Percentiles rank a stretch among this genome's conserved stretches.
phyloP scores from a whole-genome alignment of 2,888 invertebrate genomes.

The Linyphia triangularis region DNA sequence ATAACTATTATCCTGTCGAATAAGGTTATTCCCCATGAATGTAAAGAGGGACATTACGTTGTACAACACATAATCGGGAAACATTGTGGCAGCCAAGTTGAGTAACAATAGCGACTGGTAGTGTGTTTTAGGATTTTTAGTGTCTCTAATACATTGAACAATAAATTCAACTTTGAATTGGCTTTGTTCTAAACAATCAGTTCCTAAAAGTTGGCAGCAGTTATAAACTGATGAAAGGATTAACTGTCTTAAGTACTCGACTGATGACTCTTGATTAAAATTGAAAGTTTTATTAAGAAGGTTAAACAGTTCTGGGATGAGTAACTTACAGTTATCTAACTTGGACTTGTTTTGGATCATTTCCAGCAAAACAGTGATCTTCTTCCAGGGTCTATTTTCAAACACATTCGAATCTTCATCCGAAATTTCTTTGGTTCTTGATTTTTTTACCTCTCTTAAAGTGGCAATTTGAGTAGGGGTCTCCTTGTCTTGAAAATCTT shows the following conservation, averaged over 20 bases:
- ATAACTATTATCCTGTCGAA: slow-evolving; percentile 95
- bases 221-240: slow-evolving; percentile 88
- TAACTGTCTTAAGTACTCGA: slow-evolving; percentile 94
- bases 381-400: slow-evolving; percentile 78
- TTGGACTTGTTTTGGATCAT: slow-evolving; percentile 85
- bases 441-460: slow-evolving; percentile 52
- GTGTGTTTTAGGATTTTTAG: slow-evolving; percentile 96
- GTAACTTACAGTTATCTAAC: slow-evolving; percentile 84
- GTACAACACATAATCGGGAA: slow-evolving; percentile 90
- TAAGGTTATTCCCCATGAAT: slow-evolving; percentile 95
- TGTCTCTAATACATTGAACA: slow-evolving; percentile 92
- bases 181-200: slow-evolving; percentile 48
- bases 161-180: slow-evolving; percentile 85
- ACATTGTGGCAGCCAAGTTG: slow-evolving; percentile 87
- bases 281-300: slow-evolving; percentile 86
- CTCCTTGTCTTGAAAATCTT: slow-evolving; percentile 33
- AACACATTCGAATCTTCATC: not conserved
- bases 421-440: not conserved
- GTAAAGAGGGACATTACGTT: slow-evolving; percentile 98
- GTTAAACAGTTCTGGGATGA: slow-evolving; percentile 89
- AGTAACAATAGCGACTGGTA: slow-evolving; percentile 93
- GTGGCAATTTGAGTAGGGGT: not conserved
- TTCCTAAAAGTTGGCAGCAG: slow-evolving; percentile 84
- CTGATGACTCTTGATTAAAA: slow-evolving; percentile 88
- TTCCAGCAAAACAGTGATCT: slow-evolving; percentile 79